phyloP scores from a whole-genome alignment of 2,797 vertebrate species.

The Peromyscus aztecus region DNA sequence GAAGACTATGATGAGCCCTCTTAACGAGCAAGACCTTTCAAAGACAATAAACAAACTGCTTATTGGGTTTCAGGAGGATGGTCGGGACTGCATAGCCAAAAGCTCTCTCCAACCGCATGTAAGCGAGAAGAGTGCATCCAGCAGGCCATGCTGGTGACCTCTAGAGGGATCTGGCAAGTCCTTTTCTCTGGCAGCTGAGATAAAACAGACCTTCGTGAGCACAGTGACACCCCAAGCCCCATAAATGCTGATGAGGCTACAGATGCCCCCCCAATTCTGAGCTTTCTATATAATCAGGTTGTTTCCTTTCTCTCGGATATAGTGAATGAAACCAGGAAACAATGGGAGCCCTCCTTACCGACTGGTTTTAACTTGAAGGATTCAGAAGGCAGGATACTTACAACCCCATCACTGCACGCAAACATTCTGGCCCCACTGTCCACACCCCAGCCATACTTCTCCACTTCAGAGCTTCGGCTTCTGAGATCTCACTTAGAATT shows the following conservation, averaged over 20 bases:
- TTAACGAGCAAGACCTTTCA: neutral
- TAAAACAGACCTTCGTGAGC: neutral
- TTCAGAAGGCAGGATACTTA: neutral
- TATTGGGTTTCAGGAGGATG: neutral
- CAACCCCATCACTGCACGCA: fast-evolving
- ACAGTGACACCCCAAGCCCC: neutral
- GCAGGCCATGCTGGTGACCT: neutral
- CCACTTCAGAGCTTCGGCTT: neutral
- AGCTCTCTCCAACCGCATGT: neutral
- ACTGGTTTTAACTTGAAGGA: neutral
- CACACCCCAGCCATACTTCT: fast-evolving
- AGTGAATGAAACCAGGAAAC: neutral
- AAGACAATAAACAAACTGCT: neutral
- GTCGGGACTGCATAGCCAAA: neutral
- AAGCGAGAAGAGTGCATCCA: neutral
- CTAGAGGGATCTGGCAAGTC: neutral
- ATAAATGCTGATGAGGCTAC: neutral
- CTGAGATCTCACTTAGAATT: neutral
- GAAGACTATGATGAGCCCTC: neutral
- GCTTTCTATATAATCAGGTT: neutral
- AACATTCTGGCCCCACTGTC: fast-evolving
- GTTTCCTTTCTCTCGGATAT: neutral
- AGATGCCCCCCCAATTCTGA: neutral
- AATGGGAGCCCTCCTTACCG: neutral
- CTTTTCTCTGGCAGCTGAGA: neutral